Evolutionary conservation across 2,113 vertebrate species (phyloP).

Genomic region (Myiagra hebetior): DNA sequence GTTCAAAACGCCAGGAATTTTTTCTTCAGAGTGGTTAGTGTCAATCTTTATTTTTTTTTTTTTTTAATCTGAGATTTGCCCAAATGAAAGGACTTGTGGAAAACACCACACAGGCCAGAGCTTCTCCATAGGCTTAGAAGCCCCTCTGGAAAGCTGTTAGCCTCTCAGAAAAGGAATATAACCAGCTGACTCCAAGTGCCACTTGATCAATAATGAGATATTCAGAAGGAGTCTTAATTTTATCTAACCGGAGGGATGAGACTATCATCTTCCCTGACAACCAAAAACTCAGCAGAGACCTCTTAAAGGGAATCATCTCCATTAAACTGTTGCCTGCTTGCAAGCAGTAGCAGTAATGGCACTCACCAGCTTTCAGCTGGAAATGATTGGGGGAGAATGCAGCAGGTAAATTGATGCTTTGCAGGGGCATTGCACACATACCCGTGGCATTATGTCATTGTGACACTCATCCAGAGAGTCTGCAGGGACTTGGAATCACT

Average conservation of each 20-base stretch:
- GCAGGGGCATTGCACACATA: not conserved
- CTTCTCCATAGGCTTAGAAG: not conserved
- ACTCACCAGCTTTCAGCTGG: slow-evolving; percentile 55
- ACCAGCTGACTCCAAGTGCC: slow-evolving; percentile 62
- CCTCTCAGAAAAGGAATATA: slow-evolving; percentile 46
- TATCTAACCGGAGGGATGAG: slow-evolving; percentile 58
- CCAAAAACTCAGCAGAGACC: slow-evolving; percentile 67
- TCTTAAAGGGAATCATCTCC: slow-evolving; percentile 65
- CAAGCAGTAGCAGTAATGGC: slow-evolving; percentile 41
- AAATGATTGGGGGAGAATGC: not conserved
- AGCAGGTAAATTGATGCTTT: slow-evolving; percentile 34
- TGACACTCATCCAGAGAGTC: not conserved
- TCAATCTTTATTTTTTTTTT: not conserved
- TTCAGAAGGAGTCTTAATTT: slow-evolving; percentile 69
- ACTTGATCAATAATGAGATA: slow-evolving; percentile 70
- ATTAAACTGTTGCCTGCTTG: slow-evolving; percentile 62
- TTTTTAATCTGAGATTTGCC: not conserved
- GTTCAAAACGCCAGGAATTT: not conserved
- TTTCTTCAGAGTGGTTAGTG: not conserved
- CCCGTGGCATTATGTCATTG: not conserved
- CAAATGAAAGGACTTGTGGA: not conserved
- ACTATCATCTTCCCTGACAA: slow-evolving; percentile 66
- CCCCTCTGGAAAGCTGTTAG: slow-evolving; percentile 6
- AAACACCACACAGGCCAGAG: not conserved
- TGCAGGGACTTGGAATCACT: not conserved